Evolutionary conservation across 2,797 vertebrate species (phyloP).

Genomic region (Hyperoplus immaculatus): DNA sequence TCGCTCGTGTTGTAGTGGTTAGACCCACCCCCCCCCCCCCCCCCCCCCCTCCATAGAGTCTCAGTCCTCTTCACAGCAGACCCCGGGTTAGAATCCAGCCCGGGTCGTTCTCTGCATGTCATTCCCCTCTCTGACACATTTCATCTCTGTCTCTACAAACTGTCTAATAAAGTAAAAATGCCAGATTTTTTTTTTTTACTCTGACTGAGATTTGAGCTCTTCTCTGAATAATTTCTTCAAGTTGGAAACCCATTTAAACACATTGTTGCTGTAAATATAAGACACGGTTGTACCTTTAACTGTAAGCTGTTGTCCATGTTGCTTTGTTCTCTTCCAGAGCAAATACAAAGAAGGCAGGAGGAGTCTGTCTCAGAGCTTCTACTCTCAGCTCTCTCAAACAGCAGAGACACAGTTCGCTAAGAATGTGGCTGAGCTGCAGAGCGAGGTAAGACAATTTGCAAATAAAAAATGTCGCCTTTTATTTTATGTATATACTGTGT

Average conservation of each 20-base stretch:
- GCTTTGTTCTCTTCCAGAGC: slow-evolving; percentile 44
- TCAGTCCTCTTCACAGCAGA: too few species aligned
- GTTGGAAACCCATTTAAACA: neutral
- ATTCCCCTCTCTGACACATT: too few species aligned
- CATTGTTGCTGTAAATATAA: neutral
- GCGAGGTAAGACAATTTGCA: slow-evolving; percentile 64
- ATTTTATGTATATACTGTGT: too few species aligned
- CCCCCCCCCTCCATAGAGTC: too few species aligned
- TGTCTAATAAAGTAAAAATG: too few species aligned
- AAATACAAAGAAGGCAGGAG: slow-evolving; percentile 91
- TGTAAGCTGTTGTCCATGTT: neutral
- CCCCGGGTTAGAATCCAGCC: too few species aligned
- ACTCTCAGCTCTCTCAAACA: slow-evolving; percentile 91
- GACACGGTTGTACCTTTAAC: neutral
- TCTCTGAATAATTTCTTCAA: too few species aligned
- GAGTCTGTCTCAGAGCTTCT: slow-evolving; percentile 87
- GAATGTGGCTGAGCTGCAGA: slow-evolving; percentile 66
- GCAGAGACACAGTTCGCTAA: slow-evolving; percentile 83
- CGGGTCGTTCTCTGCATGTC: too few species aligned
- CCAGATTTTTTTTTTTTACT: neutral
- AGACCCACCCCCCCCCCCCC: too few species aligned
- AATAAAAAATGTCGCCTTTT: too few species aligned
- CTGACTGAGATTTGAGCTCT: neutral
- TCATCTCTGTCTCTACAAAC: too few species aligned
- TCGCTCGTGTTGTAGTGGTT: too few species aligned